Evolutionary conservation across 2,888 invertebrate genomes (phyloP), one percentile per base, ranked within the genome.

Genomic region (Tetragonisca angustula): DNA sequence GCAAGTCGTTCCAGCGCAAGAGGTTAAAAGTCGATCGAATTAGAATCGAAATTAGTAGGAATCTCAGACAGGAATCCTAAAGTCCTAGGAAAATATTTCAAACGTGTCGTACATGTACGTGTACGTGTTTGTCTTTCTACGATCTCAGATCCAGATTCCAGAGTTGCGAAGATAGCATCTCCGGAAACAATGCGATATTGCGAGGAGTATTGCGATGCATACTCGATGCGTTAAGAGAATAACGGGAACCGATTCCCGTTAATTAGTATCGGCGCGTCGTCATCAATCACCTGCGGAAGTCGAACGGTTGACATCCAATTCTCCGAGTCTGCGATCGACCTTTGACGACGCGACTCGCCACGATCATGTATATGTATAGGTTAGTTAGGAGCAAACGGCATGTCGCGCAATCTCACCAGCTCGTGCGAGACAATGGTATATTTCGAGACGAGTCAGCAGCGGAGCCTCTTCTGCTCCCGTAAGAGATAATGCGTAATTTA

Each of bases 401-500:
- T 73, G 71, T 61, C 77, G 85, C 78, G 85, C 72, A 83, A 82
- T 86, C 85, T 83, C 76, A 70, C 24, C 73, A n/a, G 74, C 27
- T 76, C 67, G 72, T 50, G 71, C 72, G 81, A 80, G 86, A 83
- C 86, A 83, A 86, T 79, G 77, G 83, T 76, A 59, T 59, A 72
- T 86, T 85, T 86, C 83, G 86, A 70, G 86, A 68, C 83, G 86
- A 86, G 86, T 86, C 86, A 86, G 86, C 86, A 80, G n/a, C 36
- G 32, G 56, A 72, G 69, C 75, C 83, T 83, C 83, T 76, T 77
- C 83, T 70, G 43, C n/a, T 6, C 73, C 79, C 67, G 59, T 83
- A 83, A 88, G 80, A 85, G 85, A 88, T 89, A 82, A 80, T 81
- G 81, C 85, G 89, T 87, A 89, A 88, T 88, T 89, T 81, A 87